Conservation (phyloP, 1,140 invertebrate genomes). For the Cyclina sinensis region DNA sequence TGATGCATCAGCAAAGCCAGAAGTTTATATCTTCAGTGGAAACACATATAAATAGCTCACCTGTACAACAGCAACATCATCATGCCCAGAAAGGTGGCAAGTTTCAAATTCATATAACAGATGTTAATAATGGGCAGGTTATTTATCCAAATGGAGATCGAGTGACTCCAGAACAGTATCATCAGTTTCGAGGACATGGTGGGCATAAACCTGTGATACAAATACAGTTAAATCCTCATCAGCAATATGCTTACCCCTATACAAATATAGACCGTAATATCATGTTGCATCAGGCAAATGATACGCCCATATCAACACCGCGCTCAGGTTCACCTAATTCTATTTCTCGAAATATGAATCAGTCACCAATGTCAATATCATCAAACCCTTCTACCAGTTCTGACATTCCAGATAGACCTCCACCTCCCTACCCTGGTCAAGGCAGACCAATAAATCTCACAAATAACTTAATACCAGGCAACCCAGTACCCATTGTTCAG, state of each 20-base stretch:
- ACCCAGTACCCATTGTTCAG: conserved; percentile 69
- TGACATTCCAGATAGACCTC: conserved; percentile 84
- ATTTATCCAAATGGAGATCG: conserved; percentile 45
- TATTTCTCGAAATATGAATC: conserved; percentile 80
- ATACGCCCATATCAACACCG: conserved; percentile 80
- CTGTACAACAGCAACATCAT: conserved; percentile 30
- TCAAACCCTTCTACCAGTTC: conserved; percentile 85
- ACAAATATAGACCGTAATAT: conserved; percentile 57
- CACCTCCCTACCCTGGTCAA: conserved; percentile 84
- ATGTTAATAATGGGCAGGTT: conserved; percentile 60
- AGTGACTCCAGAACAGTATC: conserved; percentile 55
- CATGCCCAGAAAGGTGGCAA: conserved; percentile 55
- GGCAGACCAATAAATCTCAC: conserved; percentile 54
- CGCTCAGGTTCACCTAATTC: conserved; percentile 84
- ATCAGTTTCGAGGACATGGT: conserved; percentile 46
- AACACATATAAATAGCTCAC: conserved; percentile 88
- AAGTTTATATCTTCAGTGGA: conserved; percentile 94
- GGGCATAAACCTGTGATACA: conserved; percentile 39
- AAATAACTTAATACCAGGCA: conserved; percentile 62
- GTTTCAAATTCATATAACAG: conserved; percentile 82
- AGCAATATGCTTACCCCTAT: conserved; percentile 24
- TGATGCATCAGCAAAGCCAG: conserved; percentile 89
- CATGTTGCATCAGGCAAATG: conserved; percentile 62
- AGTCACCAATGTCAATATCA: conserved; percentile 84
- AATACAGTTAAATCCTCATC: conserved; percentile 49